Evolutionary conservation across 2,797 vertebrate species (phyloP).

Genomic region (Macropodus opercularis): DNA sequence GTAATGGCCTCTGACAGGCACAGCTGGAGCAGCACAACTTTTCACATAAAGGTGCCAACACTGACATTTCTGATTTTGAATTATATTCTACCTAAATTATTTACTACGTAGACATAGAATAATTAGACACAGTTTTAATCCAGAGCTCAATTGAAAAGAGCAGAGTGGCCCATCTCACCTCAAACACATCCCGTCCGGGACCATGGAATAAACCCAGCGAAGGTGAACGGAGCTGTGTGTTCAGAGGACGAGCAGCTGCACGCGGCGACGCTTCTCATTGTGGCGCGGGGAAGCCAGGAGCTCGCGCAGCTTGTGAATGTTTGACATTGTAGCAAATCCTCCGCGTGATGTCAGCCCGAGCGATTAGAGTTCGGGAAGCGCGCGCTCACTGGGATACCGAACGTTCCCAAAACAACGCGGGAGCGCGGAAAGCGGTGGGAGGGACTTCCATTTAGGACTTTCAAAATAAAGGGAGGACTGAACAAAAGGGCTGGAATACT

Average conservation of each 20-base stretch:
- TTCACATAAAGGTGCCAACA: constrained; percentile 15
- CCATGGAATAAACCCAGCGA: constrained; percentile 10
- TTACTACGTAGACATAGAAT: not conserved
- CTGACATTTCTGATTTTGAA: not conserved
- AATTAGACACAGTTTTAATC: not conserved
- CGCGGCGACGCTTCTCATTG: constrained; percentile 51
- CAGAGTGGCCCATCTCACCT: constrained; percentile 53
- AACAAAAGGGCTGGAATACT: not conserved
- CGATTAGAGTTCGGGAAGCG: constrained; percentile 63
- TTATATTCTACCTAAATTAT: rapidly evolving
- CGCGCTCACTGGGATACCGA: constrained; percentile 51
- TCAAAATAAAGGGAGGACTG: constrained; percentile 36
- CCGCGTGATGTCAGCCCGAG: constrained; percentile 59
- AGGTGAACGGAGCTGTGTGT: constrained; percentile 9
- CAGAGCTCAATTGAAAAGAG: not conserved
- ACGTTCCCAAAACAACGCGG: constrained; percentile 58
- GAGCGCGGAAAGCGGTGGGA: constrained; percentile 37
- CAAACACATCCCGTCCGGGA: constrained; percentile 45
- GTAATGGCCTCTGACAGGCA: constrained; percentile 58
- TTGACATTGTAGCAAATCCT: constrained; percentile 77
- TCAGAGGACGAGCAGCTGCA: constrained; percentile 43
- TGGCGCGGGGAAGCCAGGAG: constrained; percentile 60
- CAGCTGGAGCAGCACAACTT: constrained; percentile 58
- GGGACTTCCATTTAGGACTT: constrained; percentile 31
- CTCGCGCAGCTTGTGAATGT: constrained; percentile 52